Evolutionary conservation across 2,797 vertebrate genomes (phyloP), one percentile per base, ranked within the genome.

Genomic region (Zenarchopterus dispar): DNA sequence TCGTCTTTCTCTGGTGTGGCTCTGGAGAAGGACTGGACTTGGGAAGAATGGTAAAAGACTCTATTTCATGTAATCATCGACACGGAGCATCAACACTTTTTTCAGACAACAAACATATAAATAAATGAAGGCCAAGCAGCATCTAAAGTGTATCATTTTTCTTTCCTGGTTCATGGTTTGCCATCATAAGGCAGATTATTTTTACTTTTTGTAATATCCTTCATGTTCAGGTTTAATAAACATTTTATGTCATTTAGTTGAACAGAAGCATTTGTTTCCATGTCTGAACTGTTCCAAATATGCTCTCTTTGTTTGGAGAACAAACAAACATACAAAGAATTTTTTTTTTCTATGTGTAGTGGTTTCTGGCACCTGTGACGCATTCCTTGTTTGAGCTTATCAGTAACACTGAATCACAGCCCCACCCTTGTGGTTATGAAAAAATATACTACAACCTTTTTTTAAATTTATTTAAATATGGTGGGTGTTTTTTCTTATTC

Each of bases 1-100:
- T 99, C 69, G 96, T 99, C 47, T 99, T 99, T 70, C 94, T 99
- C 0, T 99, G 97, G 97, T 98, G 97, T 11, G 97, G 97, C 49
- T 99, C 97, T 28, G 97, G 97, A 41, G 97, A 99, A 80, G 97
- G 97, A 39, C 89, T 99, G 84, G 97, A 99, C 87, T 92, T 97
- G 19, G 97, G 97, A 53, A 94, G 97, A 92, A 97, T 98, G 96
- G 97, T 99, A 94, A 86, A 1, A 13, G 16, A 1, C 3, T 47
- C 44, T 10, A 21, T 22, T 19, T 23, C 16, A 18, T 39, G 10
- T 39, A 5, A 18, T 22, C 5, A 55, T 23, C 21, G 17, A 22
- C 16, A 17, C 19, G 8, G 8, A 28, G 28, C 28, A 28, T 4
- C 28, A 6, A 8, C 28, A 41, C 21, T 9, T 1, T 13, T 8